Base-by-base conservation (phyloP, 2,888 invertebrate genomes). In the Andrena bucephala region DNA sequence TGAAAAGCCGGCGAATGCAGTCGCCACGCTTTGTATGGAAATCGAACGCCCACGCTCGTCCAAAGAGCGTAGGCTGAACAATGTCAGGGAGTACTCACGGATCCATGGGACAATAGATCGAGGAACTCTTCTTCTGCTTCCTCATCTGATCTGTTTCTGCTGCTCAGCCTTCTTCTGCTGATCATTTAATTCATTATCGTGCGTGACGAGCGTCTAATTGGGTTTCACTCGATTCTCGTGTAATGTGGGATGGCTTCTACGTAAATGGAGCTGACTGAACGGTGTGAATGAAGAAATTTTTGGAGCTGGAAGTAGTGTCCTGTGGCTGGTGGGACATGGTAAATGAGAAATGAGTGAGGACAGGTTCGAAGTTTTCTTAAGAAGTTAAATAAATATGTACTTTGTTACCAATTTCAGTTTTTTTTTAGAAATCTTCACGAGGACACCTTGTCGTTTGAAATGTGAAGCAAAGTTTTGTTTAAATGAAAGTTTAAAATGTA, bases 11-110 rank as follows among this genome's bases (percentile, higher is more conserved):
- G 80, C 83, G 85, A 81, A 77, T 77, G 84, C 73, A 78, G 84
- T 83, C 80, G 57, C 70, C 59, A 63, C 65, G 66, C 90, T 90
- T 90, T 90, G 88, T 90, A 90, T 90, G 88, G 70, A 85, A 90
- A 90, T 90, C 52, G 66, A 67, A 71, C 59, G 63, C 80, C 79
- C 52, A 81, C 81, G 57, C 54, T 67, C 54, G 29, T 29, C 54
- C 20, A 48, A n/a, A 27, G 24, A 57, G 42, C 24, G 80, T 65
- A 79, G 59, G 79, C 2, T 16, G 72, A 68, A 67, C 71, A 79
- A 67, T 63, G 67, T 71, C 70, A 71, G 52, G 42, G 65, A 71
- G 60, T 60, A 60, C 60, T 24, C 62, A 24, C 33, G 52, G 6
- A 50, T 8, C 27, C 7, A 10, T 16, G 20, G 27, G 36, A 69